Percentiles rank a stretch among this genome's conserved stretches.
phyloP scores from a whole-genome alignment of 2,797 vertebrate genomes.

The Cirrhinus mrigala region DNA sequence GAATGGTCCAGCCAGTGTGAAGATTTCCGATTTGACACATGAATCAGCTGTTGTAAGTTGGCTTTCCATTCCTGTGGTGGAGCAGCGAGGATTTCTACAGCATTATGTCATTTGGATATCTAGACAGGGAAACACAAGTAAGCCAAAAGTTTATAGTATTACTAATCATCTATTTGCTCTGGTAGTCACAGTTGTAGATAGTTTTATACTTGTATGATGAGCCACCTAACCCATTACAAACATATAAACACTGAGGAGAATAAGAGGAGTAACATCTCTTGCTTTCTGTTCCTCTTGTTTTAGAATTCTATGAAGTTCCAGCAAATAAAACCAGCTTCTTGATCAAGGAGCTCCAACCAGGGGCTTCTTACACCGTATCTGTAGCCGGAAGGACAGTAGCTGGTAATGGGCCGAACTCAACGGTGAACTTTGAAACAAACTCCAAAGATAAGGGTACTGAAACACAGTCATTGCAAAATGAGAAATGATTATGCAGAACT shows the following conservation, averaged over 20 bases:
- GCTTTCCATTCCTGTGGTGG: slow-evolving; percentile 51
- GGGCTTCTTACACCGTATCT: slow-evolving; percentile 39
- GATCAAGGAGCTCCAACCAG: slow-evolving; percentile 42
- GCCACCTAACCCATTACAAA: neutral
- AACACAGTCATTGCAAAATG: neutral
- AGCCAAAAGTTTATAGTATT: neutral
- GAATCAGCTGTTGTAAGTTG: slow-evolving; percentile 53
- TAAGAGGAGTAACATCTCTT: neutral
- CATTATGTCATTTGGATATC: slow-evolving; percentile 54
- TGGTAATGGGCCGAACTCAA: slow-evolving; percentile 52
- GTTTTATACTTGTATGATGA: neutral
- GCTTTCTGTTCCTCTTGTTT: slow-evolving; percentile 16
- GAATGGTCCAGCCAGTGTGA: slow-evolving; percentile 42
- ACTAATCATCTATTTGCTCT: neutral
- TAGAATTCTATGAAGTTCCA: slow-evolving; percentile 35
- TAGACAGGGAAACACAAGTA: slow-evolving; percentile 28
- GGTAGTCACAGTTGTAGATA: neutral
- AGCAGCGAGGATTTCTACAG: slow-evolving; percentile 55
- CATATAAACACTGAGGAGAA: neutral
- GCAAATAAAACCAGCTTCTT: slow-evolving; percentile 47
- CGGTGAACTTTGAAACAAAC: slow-evolving; percentile 34
- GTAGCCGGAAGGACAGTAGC: slow-evolving; percentile 52
- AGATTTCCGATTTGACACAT: slow-evolving; percentile 26
- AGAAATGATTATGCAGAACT: neutral
- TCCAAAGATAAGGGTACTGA: slow-evolving; percentile 27